Evolutionary conservation across 2,888 invertebrate species (phyloP), one percentile per base, ranked within the genome.

Genomic region (Sarcophaga carnaria): DNA sequence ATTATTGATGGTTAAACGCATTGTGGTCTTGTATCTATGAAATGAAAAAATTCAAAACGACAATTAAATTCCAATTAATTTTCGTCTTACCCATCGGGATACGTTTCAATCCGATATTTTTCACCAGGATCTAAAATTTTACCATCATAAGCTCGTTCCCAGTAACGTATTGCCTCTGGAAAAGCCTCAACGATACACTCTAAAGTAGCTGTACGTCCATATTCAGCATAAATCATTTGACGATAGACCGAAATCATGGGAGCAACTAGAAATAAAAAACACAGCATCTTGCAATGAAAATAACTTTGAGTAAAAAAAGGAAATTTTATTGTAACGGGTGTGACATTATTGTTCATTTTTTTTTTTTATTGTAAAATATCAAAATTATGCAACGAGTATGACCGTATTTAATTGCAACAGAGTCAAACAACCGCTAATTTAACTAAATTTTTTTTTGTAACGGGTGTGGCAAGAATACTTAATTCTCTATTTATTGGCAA

Each of bases 151-250:
- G 92, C 92, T 20, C 95, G 94, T 91, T 97, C 97, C 98, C 98
- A 98, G 90, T 97, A 97, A 75, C 96, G 95, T 0, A 97, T 95
- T 0, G 98, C 96, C 90, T 97, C 96, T 0, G 98, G 98, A 93
- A 96, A 98, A 0, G 97, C 97, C 94, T 98, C 98, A 37, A 97
- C 96, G 93, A 97, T 96, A 91, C 98, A 98, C 92, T 97, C 97
- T 63, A 98, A 94, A 63, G 95, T 95, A 1, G 96, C 97, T 2
- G 95, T 95, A 66, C 95, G 94, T 88, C 96, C 96, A 90, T 96
- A 96, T 64, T 95, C 94, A 0, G 96, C 96, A 72, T 96, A 96
- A 79, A 97, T 95, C 91, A 96, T 95, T 91, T 96, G 96, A 90
- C 96, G 96, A 77, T 96, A 95, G 59, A 98, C 97, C 77, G 96